Evolutionary conservation across 2,888 invertebrate species (phyloP).

Genomic region (Nephrotoma appendiculata): DNA sequence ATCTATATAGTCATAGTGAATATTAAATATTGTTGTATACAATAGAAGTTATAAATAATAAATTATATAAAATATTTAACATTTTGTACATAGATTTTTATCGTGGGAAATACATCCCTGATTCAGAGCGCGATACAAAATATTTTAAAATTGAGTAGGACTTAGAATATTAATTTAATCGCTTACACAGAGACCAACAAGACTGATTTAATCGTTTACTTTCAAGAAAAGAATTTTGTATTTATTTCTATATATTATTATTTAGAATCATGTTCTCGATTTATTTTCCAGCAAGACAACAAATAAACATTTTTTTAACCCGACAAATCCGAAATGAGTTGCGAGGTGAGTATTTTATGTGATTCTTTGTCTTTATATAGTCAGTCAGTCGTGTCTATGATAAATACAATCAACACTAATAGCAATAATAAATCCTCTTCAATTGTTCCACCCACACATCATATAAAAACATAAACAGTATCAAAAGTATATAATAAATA

Average conservation of each 20-base stretch:
- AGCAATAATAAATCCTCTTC: not conserved
- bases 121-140: not conserved
- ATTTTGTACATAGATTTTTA: not conserved
- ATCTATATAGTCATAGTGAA: not conserved
- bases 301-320: not conserved
- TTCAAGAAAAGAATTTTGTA: not conserved
- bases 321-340: not conserved
- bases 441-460: not conserved
- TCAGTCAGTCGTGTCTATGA: not conserved
- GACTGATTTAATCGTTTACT: not conserved
- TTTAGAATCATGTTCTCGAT: not conserved
- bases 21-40: not conserved
- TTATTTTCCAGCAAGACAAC: not conserved
- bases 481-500: no score
- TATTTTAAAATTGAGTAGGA: not conserved
- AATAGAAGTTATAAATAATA: not conserved
- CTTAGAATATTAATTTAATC: not conserved
- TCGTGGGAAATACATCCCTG: not conserved
- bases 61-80: not conserved
- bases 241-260: not conserved
- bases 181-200: not conserved
- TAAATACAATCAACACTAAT: not conserved
- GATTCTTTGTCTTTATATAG: not conserved
- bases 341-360: not conserved
- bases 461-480: not conserved